A percentile compares a stretch with the other conserved stretches of the same genome.
phyloP scores from a whole-genome alignment of 2,888 invertebrate genomes.

The Phyto melanocephala region DNA sequence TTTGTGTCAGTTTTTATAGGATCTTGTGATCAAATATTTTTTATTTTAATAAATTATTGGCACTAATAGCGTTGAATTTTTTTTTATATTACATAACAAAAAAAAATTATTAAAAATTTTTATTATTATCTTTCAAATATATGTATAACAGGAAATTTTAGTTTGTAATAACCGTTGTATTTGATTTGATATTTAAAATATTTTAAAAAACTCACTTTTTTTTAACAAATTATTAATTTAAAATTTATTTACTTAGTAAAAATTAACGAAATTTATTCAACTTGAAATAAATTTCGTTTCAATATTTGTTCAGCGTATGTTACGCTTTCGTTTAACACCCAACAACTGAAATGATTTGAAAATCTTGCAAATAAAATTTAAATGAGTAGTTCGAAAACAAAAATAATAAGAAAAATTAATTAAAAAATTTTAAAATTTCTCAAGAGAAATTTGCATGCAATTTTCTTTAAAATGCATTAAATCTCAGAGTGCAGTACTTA shows the following conservation, averaged over 20 bases:
- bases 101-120: constrained; percentile 9
- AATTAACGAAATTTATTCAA: constrained; percentile 54
- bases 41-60: background rate
- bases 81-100: background rate
- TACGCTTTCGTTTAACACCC: constrained; percentile 62
- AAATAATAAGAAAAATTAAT: background rate
- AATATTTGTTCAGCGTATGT: constrained; percentile 49
- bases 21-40: background rate
- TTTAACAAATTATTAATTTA: background rate
- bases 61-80: background rate
- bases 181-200: background rate
- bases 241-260: background rate
- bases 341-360: constrained; percentile 62
- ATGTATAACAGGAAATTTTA: too few relatives aligned
- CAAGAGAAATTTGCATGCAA: constrained; percentile 33
- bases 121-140: background rate
- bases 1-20: background rate
- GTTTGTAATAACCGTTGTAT: background rate
- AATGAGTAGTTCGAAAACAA: constrained; percentile 37
- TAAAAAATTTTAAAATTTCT: background rate
- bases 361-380: constrained; percentile 28
- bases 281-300: constrained; percentile 53
- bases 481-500: constrained; percentile 31
- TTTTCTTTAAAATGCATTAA: background rate
- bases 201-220: constrained; percentile 53